Evolutionary conservation across 1,140 invertebrate genomes (phyloP), one percentile per base, ranked within the genome.

Genomic region (Pseudomyrmex sp.): DNA sequence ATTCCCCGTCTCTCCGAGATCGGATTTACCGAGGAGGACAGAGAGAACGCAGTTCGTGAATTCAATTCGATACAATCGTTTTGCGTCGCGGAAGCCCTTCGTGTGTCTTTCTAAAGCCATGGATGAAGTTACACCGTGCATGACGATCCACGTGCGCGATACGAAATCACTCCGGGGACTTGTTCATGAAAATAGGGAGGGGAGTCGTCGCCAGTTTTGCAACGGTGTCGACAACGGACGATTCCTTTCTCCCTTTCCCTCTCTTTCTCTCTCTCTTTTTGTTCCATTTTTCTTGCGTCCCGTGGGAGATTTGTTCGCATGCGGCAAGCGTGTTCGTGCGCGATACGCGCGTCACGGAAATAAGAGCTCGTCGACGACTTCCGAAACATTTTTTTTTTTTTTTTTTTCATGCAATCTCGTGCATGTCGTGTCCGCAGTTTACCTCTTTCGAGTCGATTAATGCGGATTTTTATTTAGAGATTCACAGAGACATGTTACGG

Each of bases 41-140:
- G 35, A 35, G 35, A 59, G n/a, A 8, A 18, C 20, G 52, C 1
- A 20, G 50, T 52, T 54, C 18, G 20, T 50, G 84, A 87, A 91
- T 91, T 91, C 88, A 90, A 91, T 91, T 91, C 89, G 85, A 80
- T 86, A 83, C 75, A 87, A 89, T 89, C 82, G 88, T 91, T 35
- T 89, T 89, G 85, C 87, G 86, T 91, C 83, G 85, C 75, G 85
- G 35, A 68, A 56, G 79, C 18, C 46, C 15, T 74, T 26, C 12
- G 66, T 54, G 15, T 26, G 58, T 54, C 12, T 54, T 35, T 26
- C 69, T 5, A 26, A 48, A 68, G 46, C 35, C 66, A 50, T 54
- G 70, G 56, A 58, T 15, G n/a, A 65, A n/a, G 63, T 35, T 66
- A 86, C 10, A 56, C 26, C 18, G n/a, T 52, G 54, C 59, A 72